Evolutionary conservation across 1,140 invertebrate species (phyloP).

Genomic region (Ctenoplectra terminalis): DNA sequence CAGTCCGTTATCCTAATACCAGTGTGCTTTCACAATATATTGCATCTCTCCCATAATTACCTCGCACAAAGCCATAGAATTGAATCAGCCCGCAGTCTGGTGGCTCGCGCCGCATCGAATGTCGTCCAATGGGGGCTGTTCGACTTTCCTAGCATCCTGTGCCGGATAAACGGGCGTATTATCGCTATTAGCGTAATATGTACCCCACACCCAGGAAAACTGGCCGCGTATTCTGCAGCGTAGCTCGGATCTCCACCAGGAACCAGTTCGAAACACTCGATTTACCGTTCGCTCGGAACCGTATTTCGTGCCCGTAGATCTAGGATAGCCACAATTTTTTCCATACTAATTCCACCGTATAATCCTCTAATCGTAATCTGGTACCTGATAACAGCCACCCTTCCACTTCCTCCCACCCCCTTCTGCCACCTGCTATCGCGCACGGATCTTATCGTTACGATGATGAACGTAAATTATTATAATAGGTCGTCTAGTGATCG

Average conservation of each 20-base stretch:
- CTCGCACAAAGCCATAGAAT: not conserved
- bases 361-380: slow-evolving; percentile 73
- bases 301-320: slow-evolving; percentile 58
- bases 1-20: no score
- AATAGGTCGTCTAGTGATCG: slow-evolving; percentile 16
- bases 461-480: slow-evolving; percentile 49
- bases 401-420: not conserved
- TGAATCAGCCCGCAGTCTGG: no score
- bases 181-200: slow-evolving; percentile 71
- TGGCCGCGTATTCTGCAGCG: slow-evolving; percentile 60
- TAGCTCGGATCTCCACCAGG: slow-evolving; percentile 64
- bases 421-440: not conserved
- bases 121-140: not conserved
- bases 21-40: no score
- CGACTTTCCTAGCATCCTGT: slow-evolving; percentile 24
- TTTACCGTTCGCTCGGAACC: slow-evolving; percentile 52
- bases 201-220: slow-evolving; percentile 48
- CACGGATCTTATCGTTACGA: slow-evolving; percentile 13
- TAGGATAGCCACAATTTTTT: slow-evolving; percentile 58
- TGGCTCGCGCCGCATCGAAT: no score
- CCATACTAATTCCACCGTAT: slow-evolving; percentile 70
- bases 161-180: slow-evolving; percentile 49
- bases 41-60: no score
- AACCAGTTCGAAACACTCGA: slow-evolving; percentile 46
- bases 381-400: slow-evolving; percentile 43